phyloP scores from a whole-genome alignment of 2,888 invertebrate species.

The Brachypalpus laphriformis region DNA sequence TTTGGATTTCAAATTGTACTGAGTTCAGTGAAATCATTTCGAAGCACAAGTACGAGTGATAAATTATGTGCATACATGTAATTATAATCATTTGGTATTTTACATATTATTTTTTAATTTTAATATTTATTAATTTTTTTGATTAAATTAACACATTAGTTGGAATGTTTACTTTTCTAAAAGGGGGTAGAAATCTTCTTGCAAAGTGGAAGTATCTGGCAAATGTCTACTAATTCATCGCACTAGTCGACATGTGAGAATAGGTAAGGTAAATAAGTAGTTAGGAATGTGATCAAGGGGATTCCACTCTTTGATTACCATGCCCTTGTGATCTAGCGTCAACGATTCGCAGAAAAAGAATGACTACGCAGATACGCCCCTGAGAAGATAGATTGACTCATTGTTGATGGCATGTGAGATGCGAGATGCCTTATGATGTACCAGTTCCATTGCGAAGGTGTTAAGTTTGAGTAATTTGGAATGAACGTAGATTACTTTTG shows the following conservation, averaged over 20 bases:
- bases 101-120: neutral
- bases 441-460: neutral
- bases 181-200: neutral
- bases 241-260: neutral
- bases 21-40: neutral
- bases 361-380: neutral
- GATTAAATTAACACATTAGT: neutral
- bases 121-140: neutral
- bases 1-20: neutral
- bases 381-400: neutral
- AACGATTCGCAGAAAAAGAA: neutral
- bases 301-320: too few species aligned
- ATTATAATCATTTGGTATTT: neutral
- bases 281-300: neutral
- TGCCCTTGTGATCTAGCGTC: neutral
- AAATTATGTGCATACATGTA: neutral
- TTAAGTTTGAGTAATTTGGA: neutral
- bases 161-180: too few species aligned
- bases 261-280: neutral
- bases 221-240: neutral
- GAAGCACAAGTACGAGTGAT: too few species aligned
- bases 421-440: too few species aligned
- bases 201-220: neutral
- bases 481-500: neutral
- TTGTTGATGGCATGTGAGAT: neutral